phyloP scores from a whole-genome alignment of 2,113 vertebrate species.

The Cynopterus brachyotis region DNA sequence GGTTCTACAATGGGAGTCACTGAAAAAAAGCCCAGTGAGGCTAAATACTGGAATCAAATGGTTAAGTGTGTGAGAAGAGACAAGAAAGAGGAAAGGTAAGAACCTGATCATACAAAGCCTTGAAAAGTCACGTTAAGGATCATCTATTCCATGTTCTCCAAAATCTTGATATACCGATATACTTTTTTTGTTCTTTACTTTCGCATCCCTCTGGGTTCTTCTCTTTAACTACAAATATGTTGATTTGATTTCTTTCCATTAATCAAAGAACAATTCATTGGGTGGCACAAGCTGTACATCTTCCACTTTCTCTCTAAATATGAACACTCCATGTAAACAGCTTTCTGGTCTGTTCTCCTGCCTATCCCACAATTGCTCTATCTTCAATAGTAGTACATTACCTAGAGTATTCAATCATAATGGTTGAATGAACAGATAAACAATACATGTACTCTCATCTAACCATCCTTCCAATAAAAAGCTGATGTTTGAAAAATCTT shows the following conservation, averaged over 20 bases:
- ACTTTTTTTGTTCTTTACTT: background rate
- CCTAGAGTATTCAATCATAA: background rate
- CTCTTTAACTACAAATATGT: background rate
- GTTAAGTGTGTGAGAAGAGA: background rate
- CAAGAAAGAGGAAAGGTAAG: background rate
- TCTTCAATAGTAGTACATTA: background rate
- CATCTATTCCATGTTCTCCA: background rate
- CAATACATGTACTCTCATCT: background rate
- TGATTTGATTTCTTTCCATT: background rate
- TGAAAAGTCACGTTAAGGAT: background rate
- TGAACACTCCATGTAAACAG: background rate
- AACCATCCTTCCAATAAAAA: background rate
- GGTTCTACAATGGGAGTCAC: background rate
- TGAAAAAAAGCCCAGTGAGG: background rate
- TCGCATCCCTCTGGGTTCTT: background rate
- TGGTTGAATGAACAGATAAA: background rate
- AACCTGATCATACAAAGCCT: background rate
- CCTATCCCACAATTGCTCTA: background rate
- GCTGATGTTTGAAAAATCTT: background rate
- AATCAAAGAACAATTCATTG: background rate
- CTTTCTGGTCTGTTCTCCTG: background rate
- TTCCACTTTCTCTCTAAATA: background rate
- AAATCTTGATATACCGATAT: background rate
- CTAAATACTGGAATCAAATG: background rate
- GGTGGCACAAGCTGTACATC: background rate